These are phyloP conservation scores for Poeciliopsis retropinna DNA, from an alignment of 2,113 vertebrate species.

Conservation along the genomic window DNA sequence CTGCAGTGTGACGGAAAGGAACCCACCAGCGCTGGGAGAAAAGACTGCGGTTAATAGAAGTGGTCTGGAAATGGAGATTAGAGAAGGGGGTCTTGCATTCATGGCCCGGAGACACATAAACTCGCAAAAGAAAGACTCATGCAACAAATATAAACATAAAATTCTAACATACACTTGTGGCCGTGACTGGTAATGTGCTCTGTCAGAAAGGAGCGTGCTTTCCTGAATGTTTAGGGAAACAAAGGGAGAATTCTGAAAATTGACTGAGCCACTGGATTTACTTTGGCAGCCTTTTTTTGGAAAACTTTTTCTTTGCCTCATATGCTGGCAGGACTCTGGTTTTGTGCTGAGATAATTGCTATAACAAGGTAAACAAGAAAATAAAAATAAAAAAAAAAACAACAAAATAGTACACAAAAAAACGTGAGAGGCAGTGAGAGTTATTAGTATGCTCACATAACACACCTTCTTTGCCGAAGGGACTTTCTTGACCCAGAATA, in stretches of 20 bases:
- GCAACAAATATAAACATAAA: constrained; percentile 17
- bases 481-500: constrained; percentile 37
- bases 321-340: constrained; percentile 30
- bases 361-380: constrained; percentile 1
- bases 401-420: neutral
- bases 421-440: constrained; percentile 25
- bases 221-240: constrained; percentile 33
- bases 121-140: constrained; percentile 14
- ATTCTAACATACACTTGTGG: constrained; percentile 26
- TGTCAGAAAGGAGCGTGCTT: constrained; percentile 39
- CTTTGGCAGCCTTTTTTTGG: constrained; percentile 42
- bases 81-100: constrained; percentile 20
- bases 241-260: constrained; percentile 31
- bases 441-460: constrained; percentile 36
- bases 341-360: constrained; percentile 1
- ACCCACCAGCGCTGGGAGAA: constrained; percentile 18
- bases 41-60: constrained; percentile 36
- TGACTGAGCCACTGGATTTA: constrained; percentile 45
- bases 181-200: constrained; percentile 53
- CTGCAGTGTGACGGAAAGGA: constrained; percentile 36
- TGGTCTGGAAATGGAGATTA: constrained; percentile 36
- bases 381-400: neutral
- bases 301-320: constrained; percentile 26
- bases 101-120: constrained; percentile 21
- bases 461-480: neutral